Evolutionary conservation across 1,140 invertebrate species (phyloP).

Genomic region (Chrysopa pallens): DNA sequence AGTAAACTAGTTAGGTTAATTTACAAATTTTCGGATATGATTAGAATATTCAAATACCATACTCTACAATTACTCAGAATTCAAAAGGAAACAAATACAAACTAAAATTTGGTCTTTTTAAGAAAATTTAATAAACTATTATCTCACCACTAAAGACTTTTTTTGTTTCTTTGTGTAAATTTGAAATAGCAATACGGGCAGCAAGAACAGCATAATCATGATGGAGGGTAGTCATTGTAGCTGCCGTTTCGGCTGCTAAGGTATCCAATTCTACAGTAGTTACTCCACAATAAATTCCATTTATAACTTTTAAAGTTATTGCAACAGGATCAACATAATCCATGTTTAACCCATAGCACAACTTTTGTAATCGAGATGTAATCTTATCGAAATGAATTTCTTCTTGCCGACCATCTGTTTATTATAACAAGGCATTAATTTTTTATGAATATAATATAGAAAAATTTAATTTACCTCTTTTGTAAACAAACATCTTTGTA

Average conservation of each 20-base stretch:
- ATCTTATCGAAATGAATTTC: conserved; percentile 96
- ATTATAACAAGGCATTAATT: conserved; percentile 4
- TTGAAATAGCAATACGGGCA: conserved; percentile 89
- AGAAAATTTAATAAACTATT: too few relatives aligned
- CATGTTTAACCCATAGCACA: conserved; percentile 91
- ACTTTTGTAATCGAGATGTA: conserved; percentile 83
- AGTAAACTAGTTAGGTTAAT: too few relatives aligned
- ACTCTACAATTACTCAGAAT: too few relatives aligned
- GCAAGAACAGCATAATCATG: conserved; percentile 94
- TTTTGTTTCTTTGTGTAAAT: conserved; percentile 93
- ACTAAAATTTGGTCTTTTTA: too few relatives aligned
- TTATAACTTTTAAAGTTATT: conserved; percentile 79
- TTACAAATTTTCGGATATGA: too few relatives aligned
- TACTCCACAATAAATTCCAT: conserved; percentile 86
- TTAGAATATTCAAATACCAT: too few relatives aligned
- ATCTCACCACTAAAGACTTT: conserved; percentile 67
- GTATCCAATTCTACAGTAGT: conserved; percentile 95
- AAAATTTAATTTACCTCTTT: conserved; percentile 21
- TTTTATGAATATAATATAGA: neutral
- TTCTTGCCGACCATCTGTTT: conserved; percentile 74
- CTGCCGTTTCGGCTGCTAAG: conserved; percentile 90
- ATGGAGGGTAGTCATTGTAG: conserved; percentile 90
- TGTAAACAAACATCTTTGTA: conserved; percentile 30
- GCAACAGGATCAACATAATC: conserved; percentile 91
- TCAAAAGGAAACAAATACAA: too few relatives aligned